phyloP scores from a whole-genome alignment of 2,888 invertebrate species.

The Heliconius hortense region DNA sequence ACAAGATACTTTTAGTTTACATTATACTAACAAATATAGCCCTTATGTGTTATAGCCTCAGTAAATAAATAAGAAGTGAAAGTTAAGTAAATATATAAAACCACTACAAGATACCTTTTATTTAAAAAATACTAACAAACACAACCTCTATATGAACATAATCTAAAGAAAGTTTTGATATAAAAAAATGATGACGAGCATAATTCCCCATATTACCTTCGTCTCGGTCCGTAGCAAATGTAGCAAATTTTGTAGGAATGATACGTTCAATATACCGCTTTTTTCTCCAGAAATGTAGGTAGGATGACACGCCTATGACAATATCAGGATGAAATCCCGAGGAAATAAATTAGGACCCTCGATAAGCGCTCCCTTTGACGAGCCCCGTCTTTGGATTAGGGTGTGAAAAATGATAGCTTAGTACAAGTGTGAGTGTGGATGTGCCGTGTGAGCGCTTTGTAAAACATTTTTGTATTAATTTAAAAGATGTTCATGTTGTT shows the following conservation, averaged over 20 bases:
- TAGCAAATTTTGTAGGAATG: conserved; percentile 28
- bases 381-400: conserved; percentile 77
- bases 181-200: conserved; percentile 11
- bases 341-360: conserved; percentile 76
- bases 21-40: background rate
- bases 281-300: conserved; percentile 34
- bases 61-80: background rate
- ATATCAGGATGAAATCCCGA: conserved; percentile 70
- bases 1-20: background rate
- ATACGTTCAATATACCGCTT: conserved; percentile 37
- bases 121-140: background rate
- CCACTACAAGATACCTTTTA: background rate
- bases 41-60: background rate
- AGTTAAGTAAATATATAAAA: background rate
- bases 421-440: conserved; percentile 46
- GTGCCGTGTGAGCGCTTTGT: conserved; percentile 59
- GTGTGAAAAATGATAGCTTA: conserved; percentile 79
- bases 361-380: conserved; percentile 81
- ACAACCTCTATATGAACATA: background rate
- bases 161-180: background rate
- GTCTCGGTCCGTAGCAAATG: conserved; percentile 20
- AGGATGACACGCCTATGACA: conserved; percentile 61
- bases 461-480: conserved; percentile 37
- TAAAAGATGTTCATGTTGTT: conserved; percentile 25
- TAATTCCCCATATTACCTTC: conserved; percentile 24